Conservation (phyloP, 2,113 vertebrate genomes). For the Petrocephalus microphthalmus region DNA sequence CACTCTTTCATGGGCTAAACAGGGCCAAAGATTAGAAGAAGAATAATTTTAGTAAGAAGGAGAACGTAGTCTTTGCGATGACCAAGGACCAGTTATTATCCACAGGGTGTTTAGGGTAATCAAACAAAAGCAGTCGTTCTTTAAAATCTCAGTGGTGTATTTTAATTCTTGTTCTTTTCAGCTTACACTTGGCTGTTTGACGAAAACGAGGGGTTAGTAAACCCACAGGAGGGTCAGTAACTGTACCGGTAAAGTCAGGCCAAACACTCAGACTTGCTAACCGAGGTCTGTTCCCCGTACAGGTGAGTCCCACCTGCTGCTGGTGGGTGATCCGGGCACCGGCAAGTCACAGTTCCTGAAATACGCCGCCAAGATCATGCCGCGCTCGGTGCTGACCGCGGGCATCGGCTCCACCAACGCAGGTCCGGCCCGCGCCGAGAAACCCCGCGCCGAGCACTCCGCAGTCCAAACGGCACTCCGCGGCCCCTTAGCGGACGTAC, state of each 20-base stretch:
- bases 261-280: not conserved
- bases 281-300: conserved; percentile 16
- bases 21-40: not conserved
- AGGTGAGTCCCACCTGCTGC: conserved; percentile 91
- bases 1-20: not conserved
- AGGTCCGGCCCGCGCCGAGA: conserved; percentile 57
- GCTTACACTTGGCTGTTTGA: not conserved
- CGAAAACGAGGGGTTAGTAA: not conserved
- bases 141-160: not conserved
- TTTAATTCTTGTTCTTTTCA: not conserved
- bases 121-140: not conserved
- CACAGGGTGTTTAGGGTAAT: not conserved
- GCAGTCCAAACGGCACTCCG: too few relatives aligned
- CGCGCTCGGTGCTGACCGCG: conserved; percentile 87
- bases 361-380: conserved; percentile 90
- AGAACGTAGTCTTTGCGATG: not conserved
- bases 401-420: conserved; percentile 94
- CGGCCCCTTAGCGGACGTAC: not conserved
- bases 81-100: not conserved
- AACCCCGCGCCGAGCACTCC: not conserved
- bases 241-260: not conserved
- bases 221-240: not conserved
- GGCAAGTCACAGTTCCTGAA: conserved; percentile 97
- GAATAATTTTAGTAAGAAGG: not conserved
- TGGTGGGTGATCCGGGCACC: conserved; percentile 93